phyloP scores from a whole-genome alignment of 2,888 invertebrate genomes.

The Drosophila buzzatii region DNA sequence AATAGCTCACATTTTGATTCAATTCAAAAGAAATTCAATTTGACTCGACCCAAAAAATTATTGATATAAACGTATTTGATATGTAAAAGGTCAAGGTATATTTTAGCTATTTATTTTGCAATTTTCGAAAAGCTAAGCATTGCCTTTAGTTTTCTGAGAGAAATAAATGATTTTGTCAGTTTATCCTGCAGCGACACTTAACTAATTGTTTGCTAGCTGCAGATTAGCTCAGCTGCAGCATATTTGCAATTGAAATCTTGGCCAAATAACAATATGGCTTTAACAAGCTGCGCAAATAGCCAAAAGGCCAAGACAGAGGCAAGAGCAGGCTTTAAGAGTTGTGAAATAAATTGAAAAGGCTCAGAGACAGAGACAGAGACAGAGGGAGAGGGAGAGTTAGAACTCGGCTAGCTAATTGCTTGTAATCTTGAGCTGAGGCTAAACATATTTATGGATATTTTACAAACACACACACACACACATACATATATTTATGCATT shows the following conservation, averaged over 20 bases:
- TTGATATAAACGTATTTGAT: background rate
- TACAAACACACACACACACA: background rate
- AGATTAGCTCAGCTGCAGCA: constrained; percentile 12
- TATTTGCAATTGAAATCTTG: constrained; percentile 1
- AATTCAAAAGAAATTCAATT: background rate
- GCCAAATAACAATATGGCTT: background rate
- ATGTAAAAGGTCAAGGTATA: background rate
- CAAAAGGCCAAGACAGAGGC: background rate
- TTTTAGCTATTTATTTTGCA: background rate
- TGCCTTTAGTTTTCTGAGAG: background rate
- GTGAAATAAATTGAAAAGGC: background rate
- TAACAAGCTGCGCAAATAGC: constrained; percentile 28
- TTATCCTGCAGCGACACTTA: constrained; percentile 1
- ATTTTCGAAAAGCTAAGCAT: background rate
- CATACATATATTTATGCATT: constrained; percentile 1
- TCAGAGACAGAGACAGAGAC: background rate
- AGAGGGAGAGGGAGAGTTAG: background rate
- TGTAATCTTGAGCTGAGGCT: constrained; percentile 36
- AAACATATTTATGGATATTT: constrained; percentile 18
- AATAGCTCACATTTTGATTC: background rate
- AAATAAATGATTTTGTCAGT: background rate
- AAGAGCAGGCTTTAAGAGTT: background rate
- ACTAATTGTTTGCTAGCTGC: constrained; percentile 5
- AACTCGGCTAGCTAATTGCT: constrained; percentile 36
- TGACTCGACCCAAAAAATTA: background rate